phyloP scores from a whole-genome alignment of 2,797 vertebrate genomes.

The Telmatherina bonti region DNA sequence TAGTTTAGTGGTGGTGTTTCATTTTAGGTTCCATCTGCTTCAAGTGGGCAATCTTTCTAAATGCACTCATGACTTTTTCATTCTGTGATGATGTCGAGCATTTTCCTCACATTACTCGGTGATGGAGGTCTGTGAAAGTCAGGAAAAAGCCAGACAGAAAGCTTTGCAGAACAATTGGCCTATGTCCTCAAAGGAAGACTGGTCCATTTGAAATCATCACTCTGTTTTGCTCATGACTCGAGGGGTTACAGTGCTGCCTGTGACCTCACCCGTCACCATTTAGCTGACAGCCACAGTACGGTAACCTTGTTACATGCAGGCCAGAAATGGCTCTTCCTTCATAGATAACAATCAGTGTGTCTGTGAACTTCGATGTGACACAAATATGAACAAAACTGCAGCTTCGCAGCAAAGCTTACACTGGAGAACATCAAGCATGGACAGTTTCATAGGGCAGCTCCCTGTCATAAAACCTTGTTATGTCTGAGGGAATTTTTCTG shows the following conservation, averaged over 20 bases:
- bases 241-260: slow-evolving; percentile 64
- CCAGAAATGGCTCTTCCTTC: slow-evolving; percentile 62
- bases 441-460: slow-evolving; percentile 71
- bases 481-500: slow-evolving; percentile 78
- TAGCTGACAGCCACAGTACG: slow-evolving; percentile 72
- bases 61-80: slow-evolving; percentile 20
- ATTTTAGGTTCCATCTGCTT: slow-evolving; percentile 21
- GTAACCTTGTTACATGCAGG: slow-evolving; percentile 74
- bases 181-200: slow-evolving; percentile 62
- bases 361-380: slow-evolving; percentile 77
- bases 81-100: slow-evolving; percentile 31
- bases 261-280: slow-evolving; percentile 79
- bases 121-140: slow-evolving; percentile 58
- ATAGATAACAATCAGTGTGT: slow-evolving; percentile 79
- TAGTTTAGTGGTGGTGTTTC: neutral
- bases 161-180: slow-evolving; percentile 49
- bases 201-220: slow-evolving; percentile 68
- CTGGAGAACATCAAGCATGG: slow-evolving; percentile 73
- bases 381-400: slow-evolving; percentile 76
- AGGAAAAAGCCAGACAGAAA: slow-evolving; percentile 54
- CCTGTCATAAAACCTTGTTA: slow-evolving; percentile 80
- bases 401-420: slow-evolving; percentile 52
- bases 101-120: slow-evolving; percentile 53
- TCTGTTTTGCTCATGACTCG: slow-evolving; percentile 63
- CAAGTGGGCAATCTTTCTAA: slow-evolving; percentile 14